Evolutionary conservation across 2,797 vertebrate genomes (phyloP), one percentile per base, ranked within the genome.

Genomic region (Austrolebias charrua): DNA sequence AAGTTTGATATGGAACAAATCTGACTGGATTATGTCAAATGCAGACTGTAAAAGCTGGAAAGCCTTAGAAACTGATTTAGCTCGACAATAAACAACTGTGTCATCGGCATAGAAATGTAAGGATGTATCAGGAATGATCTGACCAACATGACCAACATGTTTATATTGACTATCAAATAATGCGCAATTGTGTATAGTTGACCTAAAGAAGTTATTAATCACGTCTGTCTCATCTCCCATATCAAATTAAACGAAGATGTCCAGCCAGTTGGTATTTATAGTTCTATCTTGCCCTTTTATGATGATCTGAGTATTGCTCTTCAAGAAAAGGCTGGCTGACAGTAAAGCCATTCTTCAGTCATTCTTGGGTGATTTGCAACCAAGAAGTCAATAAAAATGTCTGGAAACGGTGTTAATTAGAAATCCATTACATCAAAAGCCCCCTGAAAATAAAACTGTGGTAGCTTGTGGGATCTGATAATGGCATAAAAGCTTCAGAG

Each of bases 321-420:
- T n/a, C n/a, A 64, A 80, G 61, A 87, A 59, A 66, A 82, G 53
- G 61, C 53, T 6, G 57, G 50, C 51, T 69, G 78, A 78, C 75
- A 66, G 63, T 28, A 15, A 31, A 5, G 28, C 49, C 57, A 52
- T 80, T 76, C 66, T 46, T 75, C 63, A 73, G 67, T 57, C 69
- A 57, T 78, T 87, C 66, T 58, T 38, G 18, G 60, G 59, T 78
- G 81, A 85, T 86, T 86, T 86, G 75, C 73, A 84, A 81, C 71
- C 60, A 53, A 78, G 69, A 85, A 71, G 73, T 86, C 82, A 78
- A 86, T 84, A 81, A 82, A 81, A 53, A 60, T 79, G 80, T 86
- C 86, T 87, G 73, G 71, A 72, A 61, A 70, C 56, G 16, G 78
- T 71, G 59, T 77, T 85, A 90, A 91, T 89, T 80, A 85, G 66